A percentile compares a stretch with the other conserved stretches of the same genome.
These are phyloP conservation scores for Silvanus unidentatus DNA, from an alignment of 2,888 invertebrate species.

Conservation along the genomic window DNA sequence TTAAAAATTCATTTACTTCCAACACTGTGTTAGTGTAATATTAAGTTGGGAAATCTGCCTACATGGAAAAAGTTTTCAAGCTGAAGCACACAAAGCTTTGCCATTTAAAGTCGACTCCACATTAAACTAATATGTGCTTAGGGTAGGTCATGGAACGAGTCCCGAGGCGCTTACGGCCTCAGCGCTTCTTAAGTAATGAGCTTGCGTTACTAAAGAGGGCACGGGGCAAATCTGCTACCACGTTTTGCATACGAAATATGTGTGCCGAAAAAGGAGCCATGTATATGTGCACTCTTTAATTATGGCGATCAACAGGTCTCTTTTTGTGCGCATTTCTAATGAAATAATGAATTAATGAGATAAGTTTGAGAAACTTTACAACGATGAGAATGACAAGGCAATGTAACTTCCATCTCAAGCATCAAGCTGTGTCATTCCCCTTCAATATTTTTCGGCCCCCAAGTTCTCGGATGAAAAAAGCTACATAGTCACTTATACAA, in stretches of 20 bases:
- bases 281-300: not conserved
- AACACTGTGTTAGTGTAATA: too few relatives aligned
- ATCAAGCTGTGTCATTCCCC: too few relatives aligned
- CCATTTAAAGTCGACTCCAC: slow-evolving; percentile 34
- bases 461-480: not conserved
- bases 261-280: not conserved
- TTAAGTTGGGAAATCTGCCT: too few relatives aligned
- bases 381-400: too few relatives aligned
- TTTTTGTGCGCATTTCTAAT: too few relatives aligned
- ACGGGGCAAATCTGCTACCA: slow-evolving; percentile 27
- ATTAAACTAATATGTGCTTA: slow-evolving; percentile 43
- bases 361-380: too few relatives aligned
- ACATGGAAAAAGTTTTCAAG: too few relatives aligned
- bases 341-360: too few relatives aligned
- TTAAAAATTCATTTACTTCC: too few relatives aligned
- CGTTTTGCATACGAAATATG: slow-evolving; percentile 32
- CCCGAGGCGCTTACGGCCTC: slow-evolving; percentile 35
- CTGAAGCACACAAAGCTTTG: slow-evolving; percentile 5
- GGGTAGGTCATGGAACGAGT: slow-evolving; percentile 36
- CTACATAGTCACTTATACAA: not conserved
- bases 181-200: slow-evolving; percentile 42
- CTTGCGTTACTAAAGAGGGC: slow-evolving; percentile 31
- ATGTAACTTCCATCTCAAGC: too few relatives aligned
- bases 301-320: too few relatives aligned
- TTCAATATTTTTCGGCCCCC: too few relatives aligned